phyloP scores from a whole-genome alignment of 2,797 vertebrate genomes.

The Arremon brunneinucha region DNA sequence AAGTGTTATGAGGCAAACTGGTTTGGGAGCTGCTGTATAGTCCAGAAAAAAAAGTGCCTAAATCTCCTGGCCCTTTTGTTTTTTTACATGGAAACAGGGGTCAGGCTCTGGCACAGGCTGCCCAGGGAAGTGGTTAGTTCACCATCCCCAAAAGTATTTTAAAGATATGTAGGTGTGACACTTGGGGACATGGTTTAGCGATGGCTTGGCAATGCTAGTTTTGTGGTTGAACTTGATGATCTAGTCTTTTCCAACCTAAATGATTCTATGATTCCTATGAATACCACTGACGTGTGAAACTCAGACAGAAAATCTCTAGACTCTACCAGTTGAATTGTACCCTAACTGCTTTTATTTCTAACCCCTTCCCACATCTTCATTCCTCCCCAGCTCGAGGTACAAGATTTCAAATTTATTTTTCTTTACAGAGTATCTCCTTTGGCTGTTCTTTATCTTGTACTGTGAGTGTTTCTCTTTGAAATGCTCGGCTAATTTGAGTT shows the following conservation, averaged over 20 bases:
- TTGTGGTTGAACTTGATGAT: background rate
- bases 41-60: background rate
- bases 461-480: background rate
- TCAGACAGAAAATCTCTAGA: background rate
- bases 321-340: background rate
- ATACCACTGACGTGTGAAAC: background rate
- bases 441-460: background rate
- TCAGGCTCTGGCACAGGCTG: background rate
- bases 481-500: background rate
- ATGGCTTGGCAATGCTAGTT: background rate
- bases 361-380: background rate
- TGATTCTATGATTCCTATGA: background rate
- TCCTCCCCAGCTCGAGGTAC: background rate
- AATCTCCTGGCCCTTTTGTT: background rate
- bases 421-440: background rate
- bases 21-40: background rate
- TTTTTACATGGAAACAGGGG: accelerated
- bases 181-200: background rate
- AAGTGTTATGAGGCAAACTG: background rate
- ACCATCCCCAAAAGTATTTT: background rate
- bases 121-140: background rate
- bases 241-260: background rate
- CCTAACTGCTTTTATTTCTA: background rate
- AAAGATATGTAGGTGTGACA: accelerated
- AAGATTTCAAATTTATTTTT: background rate